phyloP scores from a whole-genome alignment of 92 coral and sea anemone species.

The Paramuricea clavata region DNA sequence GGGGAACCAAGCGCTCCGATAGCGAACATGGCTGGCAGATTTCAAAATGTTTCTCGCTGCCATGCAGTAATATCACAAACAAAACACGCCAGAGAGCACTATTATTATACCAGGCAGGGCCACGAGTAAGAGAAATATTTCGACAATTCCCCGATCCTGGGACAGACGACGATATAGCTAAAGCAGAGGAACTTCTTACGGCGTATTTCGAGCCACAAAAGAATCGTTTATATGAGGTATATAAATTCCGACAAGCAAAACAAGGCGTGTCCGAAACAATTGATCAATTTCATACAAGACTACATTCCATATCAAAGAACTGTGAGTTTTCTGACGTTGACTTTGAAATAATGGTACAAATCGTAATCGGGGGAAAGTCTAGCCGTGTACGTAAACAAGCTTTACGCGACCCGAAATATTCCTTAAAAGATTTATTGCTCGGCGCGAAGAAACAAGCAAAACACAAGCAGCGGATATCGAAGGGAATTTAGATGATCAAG shows the following conservation, averaged over 20 bases:
- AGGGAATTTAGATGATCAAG: conserved; percentile 19
- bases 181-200: conserved; percentile 45
- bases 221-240: conserved; percentile 38
- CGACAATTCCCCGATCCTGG: conserved; percentile 33
- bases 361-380: conserved; percentile 54
- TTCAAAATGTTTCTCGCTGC: conserved; percentile 29
- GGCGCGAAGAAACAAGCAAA: conserved; percentile 65
- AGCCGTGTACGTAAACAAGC: conserved; percentile 58
- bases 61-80: conserved; percentile 15
- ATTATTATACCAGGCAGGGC: conserved; percentile 24
- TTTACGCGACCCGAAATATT: conserved; percentile 45
- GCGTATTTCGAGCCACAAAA: conserved; percentile 43
- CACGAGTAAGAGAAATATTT: conserved; percentile 11
- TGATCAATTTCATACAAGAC: conserved; percentile 37
- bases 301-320: conserved; percentile 28
- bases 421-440: conserved; percentile 25
- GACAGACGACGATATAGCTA: neutral
- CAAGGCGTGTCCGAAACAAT: conserved; percentile 43
- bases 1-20: conserved; percentile 78
- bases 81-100: conserved; percentile 21
- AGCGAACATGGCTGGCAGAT: conserved; percentile 84
- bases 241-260: conserved; percentile 26
- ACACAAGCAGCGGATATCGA: conserved; percentile 67
- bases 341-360: conserved; percentile 50
- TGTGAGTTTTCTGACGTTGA: conserved; percentile 46